Conservation (phyloP, 2,888 invertebrate species). For the Himalopsyche tibetana region DNA sequence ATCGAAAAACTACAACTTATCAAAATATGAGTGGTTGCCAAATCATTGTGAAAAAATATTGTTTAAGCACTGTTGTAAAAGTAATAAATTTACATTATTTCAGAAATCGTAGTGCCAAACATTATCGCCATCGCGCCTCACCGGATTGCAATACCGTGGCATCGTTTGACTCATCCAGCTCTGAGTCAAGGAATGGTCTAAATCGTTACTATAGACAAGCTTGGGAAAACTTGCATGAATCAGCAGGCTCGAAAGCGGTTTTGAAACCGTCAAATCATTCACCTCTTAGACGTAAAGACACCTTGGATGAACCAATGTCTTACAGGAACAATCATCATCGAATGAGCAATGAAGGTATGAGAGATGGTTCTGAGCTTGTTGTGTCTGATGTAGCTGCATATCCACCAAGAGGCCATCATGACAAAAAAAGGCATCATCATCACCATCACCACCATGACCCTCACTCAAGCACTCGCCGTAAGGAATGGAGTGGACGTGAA, state of each 20-base stretch:
- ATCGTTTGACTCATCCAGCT: slow-evolving; percentile 91
- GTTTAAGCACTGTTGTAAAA: not conserved
- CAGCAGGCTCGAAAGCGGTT: slow-evolving; percentile 79
- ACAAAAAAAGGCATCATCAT: slow-evolving; percentile 84
- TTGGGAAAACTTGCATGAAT: slow-evolving; percentile 94
- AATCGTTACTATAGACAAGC: slow-evolving; percentile 94
- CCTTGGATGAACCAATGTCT: slow-evolving; percentile 80
- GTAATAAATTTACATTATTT: slow-evolving; percentile 45
- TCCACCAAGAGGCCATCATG: slow-evolving; percentile 72
- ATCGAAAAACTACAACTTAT: not conserved
- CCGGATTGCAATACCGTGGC: slow-evolving; percentile 95
- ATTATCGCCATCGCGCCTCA: slow-evolving; percentile 91
- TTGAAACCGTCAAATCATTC: slow-evolving; percentile 74
- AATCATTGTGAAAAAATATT: not conserved
- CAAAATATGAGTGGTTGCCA: slow-evolving; percentile 3
- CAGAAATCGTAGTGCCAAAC: slow-evolving; percentile 89
- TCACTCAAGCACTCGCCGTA: slow-evolving; percentile 73
- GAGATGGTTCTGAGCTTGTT: slow-evolving; percentile 87
- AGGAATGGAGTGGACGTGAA: slow-evolving; percentile 78
- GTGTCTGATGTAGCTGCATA: slow-evolving; percentile 79
- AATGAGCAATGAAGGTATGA: slow-evolving; percentile 75
- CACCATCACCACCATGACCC: slow-evolving; percentile 86
- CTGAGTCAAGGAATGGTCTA: slow-evolving; percentile 88
- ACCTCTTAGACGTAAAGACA: slow-evolving; percentile 82
- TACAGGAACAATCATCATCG: slow-evolving; percentile 72